phyloP scores from a whole-genome alignment of 2,113 vertebrate genomes.

The Cnemophilus loriae region DNA sequence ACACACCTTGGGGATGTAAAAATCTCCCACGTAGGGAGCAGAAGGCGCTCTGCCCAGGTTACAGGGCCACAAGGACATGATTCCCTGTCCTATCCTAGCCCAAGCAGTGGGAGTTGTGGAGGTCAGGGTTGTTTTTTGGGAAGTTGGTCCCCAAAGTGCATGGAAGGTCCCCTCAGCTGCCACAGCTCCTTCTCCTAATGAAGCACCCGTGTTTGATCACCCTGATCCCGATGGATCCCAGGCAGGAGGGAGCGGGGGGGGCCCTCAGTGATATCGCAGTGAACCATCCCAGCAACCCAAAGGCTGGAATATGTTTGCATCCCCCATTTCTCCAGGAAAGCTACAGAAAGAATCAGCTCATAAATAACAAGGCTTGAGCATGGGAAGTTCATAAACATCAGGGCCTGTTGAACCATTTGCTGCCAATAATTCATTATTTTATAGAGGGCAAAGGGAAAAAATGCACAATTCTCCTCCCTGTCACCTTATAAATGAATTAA shows the following conservation, averaged over 20 bases:
- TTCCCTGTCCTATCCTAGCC: background rate
- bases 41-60: background rate
- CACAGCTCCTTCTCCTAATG: rapidly evolving
- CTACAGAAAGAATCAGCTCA: background rate
- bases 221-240: background rate
- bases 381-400: background rate
- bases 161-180: background rate
- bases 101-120: background rate
- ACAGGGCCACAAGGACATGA: background rate
- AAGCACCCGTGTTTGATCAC: background rate
- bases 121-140: background rate
- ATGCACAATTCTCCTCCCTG: background rate
- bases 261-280: background rate
- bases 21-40: background rate
- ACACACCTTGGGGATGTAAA: too few relatives aligned
- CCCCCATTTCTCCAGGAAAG: background rate
- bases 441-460: background rate
- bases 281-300: background rate
- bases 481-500: background rate
- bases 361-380: background rate
- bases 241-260: background rate
- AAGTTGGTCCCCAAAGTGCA: background rate
- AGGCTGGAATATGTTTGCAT: background rate
- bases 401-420: background rate
- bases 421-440: background rate